Evolutionary conservation across 2,113 vertebrate genomes (phyloP).

Genomic region (Oceanites oceanicus): DNA sequence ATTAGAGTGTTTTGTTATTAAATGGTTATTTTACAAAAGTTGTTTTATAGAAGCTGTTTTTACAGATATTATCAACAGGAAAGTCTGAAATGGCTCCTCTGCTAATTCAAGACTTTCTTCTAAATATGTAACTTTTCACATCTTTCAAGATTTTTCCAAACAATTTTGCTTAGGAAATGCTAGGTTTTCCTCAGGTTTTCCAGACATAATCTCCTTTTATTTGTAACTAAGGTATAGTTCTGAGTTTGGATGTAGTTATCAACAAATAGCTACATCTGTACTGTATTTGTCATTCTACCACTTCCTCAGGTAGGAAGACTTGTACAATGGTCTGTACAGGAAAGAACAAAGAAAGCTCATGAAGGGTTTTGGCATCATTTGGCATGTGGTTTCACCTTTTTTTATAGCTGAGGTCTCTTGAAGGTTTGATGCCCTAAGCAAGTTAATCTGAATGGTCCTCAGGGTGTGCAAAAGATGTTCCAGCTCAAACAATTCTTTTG

Average conservation of each 20-base stretch:
- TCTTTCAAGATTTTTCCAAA: background rate
- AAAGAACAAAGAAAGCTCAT: background rate
- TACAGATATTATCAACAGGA: background rate
- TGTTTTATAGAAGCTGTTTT: background rate
- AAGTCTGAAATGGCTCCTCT: background rate
- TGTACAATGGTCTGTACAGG: background rate
- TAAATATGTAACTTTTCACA: background rate
- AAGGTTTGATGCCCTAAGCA: background rate
- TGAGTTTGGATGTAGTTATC: background rate
- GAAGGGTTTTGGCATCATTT: background rate
- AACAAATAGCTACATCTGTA: background rate
- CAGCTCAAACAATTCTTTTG: background rate
- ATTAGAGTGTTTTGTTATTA: background rate
- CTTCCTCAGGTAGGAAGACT: background rate
- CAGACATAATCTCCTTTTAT: background rate
- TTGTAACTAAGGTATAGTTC: background rate
- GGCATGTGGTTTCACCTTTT: background rate
- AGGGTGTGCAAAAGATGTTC: background rate
- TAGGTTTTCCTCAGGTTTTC: background rate
- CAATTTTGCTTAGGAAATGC: background rate
- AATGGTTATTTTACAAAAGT: background rate
- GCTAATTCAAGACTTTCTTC: background rate
- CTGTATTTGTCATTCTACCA: background rate
- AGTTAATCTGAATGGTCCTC: background rate
- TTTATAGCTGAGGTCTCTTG: background rate